A percentile compares a stretch with the other conserved stretches of the same genome.
phyloP scores from a whole-genome alignment of 2,113 vertebrate species.

The Alectura lathami region DNA sequence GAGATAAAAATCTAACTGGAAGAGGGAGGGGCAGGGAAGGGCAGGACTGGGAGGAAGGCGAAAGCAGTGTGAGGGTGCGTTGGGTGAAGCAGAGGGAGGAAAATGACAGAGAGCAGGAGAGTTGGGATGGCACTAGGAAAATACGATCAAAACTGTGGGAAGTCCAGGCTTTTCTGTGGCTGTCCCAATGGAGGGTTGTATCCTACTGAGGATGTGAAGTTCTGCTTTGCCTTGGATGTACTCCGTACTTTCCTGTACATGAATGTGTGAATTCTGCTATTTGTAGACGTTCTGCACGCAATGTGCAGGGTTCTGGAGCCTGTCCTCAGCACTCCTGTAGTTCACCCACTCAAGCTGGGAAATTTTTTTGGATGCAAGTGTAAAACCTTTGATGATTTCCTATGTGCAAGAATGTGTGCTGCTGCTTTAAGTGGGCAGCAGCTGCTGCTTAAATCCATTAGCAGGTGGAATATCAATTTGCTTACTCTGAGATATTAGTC shows the following conservation, averaged over 20 bases:
- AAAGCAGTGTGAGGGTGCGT: not conserved
- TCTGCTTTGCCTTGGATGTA: not conserved
- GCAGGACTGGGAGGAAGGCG: not conserved
- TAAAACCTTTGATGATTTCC: not conserved
- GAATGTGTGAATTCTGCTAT: not conserved
- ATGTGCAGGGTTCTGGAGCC: accelerated
- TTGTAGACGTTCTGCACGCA: not conserved
- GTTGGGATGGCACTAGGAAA: not conserved
- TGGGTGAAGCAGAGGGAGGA: not conserved
- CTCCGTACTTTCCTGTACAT: not conserved
- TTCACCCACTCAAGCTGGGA: not conserved
- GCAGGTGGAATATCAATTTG: constrained; percentile 2
- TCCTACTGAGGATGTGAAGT: not conserved
- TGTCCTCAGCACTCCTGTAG: not conserved
- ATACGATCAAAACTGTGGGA: accelerated
- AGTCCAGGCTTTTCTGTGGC: not conserved
- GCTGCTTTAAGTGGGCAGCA: not conserved
- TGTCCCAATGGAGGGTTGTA: accelerated
- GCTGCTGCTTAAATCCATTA: not conserved
- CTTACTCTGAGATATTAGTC: not conserved
- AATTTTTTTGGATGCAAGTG: not conserved
- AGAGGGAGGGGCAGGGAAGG: not conserved
- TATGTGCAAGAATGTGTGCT: not conserved
- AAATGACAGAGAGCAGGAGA: not conserved
- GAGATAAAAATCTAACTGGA: accelerated